Evolutionary conservation across 2,113 vertebrate species (phyloP), one percentile per base, ranked within the genome.

Genomic region (Bos javanicus): DNA sequence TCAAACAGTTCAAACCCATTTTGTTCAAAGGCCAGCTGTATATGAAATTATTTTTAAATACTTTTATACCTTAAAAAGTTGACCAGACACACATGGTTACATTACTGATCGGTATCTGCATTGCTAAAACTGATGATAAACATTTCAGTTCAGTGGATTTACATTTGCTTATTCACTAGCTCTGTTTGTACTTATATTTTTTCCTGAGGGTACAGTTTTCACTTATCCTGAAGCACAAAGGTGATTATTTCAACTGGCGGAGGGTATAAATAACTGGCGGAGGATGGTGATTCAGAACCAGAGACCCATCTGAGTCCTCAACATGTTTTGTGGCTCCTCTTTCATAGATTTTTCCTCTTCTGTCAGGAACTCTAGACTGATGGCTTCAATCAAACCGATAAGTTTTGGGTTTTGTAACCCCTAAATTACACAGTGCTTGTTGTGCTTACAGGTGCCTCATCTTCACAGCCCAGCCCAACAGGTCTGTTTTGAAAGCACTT

Each of bases 321-420:
- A 17, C 87, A 48, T 33, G 3, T 48, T 84, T n/a, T 23, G 52
- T 62, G 48, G 33, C n/a, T 28, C 12, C 62, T 91, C 67, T 94
- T 91, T 67, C 59, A 62, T 33, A 39, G 28, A 83, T 43, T 81
- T 54, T 56, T 43, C 8, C 11, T 30, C 16, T 6, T 33, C 17
- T 25, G 36, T 33, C 33, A 60, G 56, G 16, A 94, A 48, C 43
- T 67, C 43, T 74, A 30, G 33, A 43, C 39, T 54, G 3, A 93
- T 89, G 46, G 39, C 46, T 95, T 30, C 19, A 91, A 30, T 46
- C 81, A 59, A 13, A 62, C 46, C 52, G 28, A 2, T 78, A 39
- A 39, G 12, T 96, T 94, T 91, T 81, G 46, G n/a, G 64, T 91
- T 94, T 89, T 95, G 30, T 87, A 92, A 94, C 15, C 59, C 33